phyloP scores from a whole-genome alignment of 2,113 vertebrate genomes.

The Agelaius tricolor region DNA sequence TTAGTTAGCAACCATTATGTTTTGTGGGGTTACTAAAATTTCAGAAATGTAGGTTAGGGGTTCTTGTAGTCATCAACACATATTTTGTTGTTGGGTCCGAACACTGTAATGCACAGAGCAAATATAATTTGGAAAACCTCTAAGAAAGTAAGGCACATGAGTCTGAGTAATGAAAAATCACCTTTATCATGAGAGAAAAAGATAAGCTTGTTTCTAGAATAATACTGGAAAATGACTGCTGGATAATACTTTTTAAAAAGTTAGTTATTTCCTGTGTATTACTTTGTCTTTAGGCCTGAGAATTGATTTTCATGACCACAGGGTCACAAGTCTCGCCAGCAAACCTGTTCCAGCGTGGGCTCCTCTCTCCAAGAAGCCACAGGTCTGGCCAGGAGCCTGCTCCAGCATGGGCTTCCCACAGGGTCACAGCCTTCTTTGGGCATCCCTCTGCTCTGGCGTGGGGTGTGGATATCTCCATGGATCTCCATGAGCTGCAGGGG shows the following conservation, averaged over 20 bases:
- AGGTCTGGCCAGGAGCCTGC: background rate
- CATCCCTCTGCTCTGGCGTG: fast-evolving
- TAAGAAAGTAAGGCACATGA: background rate
- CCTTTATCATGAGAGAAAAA: background rate
- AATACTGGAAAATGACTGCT: background rate
- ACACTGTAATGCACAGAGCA: background rate
- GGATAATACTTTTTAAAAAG: background rate
- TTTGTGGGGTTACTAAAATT: background rate
- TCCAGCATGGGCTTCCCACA: background rate
- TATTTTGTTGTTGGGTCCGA: background rate
- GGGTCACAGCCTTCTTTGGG: background rate
- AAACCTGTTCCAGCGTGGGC: background rate
- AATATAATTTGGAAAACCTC: background rate
- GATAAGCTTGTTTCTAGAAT: background rate
- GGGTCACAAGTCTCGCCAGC: background rate
- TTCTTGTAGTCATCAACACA: background rate
- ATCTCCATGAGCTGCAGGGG: background rate
- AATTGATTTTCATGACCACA: background rate
- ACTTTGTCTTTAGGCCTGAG: background rate
- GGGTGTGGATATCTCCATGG: background rate
- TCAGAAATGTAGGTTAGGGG: background rate
- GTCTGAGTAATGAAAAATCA: background rate
- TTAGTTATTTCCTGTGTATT: background rate
- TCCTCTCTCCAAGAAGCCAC: background rate
- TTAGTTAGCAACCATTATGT: background rate